A percentile compares a stretch with the other conserved stretches of the same genome.
Evolutionary conservation across 2,113 vertebrate species (phyloP).

Genomic region (Nothocercus nigrocapillus): DNA sequence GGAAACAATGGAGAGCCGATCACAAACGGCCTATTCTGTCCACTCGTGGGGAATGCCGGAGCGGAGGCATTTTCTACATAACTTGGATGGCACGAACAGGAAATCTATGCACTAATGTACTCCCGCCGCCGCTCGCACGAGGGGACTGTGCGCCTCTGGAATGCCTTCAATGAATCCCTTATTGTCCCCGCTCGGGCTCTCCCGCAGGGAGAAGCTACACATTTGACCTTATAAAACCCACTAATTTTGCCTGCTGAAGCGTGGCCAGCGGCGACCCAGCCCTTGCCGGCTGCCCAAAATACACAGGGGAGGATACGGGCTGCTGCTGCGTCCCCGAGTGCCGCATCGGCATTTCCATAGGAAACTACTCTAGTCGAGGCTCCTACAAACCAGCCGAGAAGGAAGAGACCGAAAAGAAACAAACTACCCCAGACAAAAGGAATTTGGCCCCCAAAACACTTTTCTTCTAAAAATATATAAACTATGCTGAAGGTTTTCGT

Average conservation of each 20-base stretch:
- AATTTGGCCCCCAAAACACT: neutral
- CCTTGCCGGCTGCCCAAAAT: constrained; percentile 20
- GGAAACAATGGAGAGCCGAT: neutral
- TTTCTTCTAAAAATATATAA: neutral
- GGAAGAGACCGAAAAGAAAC: constrained; percentile 14
- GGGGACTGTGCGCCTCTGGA: neutral
- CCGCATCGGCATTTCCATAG: neutral
- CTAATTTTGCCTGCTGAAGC: constrained; percentile 16
- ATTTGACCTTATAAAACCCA: constrained; percentile 57
- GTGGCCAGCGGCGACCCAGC: constrained; percentile 12
- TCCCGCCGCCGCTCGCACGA: constrained; percentile 7
- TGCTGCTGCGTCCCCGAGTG: rapidly evolving
- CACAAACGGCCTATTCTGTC: constrained; percentile 33
- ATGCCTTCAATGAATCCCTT: constrained; percentile 41
- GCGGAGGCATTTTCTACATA: constrained; percentile 54
- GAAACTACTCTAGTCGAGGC: neutral
- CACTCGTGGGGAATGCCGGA: neutral
- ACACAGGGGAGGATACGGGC: neutral
- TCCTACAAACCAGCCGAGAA: neutral
- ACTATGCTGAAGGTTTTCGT: neutral
- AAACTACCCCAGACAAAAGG: neutral
- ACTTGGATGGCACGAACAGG: neutral
- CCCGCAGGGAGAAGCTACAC: constrained; percentile 65
- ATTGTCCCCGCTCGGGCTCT: constrained; percentile 46
- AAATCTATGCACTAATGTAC: constrained; percentile 23